Evolutionary conservation across 2,888 invertebrate species (phyloP).

Genomic region (Allacma fusca): DNA sequence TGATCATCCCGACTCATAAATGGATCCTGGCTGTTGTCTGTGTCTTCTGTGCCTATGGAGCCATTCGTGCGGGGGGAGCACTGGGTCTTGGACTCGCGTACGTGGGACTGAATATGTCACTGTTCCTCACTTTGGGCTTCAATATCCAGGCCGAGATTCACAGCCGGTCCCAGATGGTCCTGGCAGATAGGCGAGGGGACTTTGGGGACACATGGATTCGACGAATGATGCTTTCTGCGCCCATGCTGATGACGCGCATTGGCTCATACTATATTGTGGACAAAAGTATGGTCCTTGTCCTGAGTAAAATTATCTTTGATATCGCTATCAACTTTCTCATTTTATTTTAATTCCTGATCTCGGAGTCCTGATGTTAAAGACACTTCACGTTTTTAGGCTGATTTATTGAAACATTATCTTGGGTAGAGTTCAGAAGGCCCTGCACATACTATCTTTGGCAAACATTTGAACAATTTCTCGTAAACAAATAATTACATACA

Average conservation of each 20-base stretch:
- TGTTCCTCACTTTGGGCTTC: slow-evolving; percentile 3
- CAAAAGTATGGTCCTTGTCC: not conserved
- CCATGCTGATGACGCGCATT: not conserved
- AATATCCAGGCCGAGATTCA: not conserved
- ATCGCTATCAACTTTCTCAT: not conserved
- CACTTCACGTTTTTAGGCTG: too few species aligned
- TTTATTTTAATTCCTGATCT: too few species aligned
- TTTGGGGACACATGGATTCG: not conserved
- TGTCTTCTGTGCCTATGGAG: not conserved
- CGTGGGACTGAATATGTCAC: not conserved
- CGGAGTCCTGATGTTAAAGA: too few species aligned
- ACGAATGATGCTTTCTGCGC: not conserved
- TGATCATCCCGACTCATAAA: slow-evolving; percentile 1
- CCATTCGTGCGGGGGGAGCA: not conserved
- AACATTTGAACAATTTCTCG: too few species aligned
- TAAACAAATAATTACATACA: too few species aligned
- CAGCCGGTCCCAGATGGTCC: not conserved
- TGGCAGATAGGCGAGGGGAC: not conserved
- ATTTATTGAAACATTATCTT: too few species aligned
- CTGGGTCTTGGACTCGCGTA: not conserved
- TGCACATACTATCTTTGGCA: too few species aligned
- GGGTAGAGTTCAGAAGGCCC: too few species aligned
- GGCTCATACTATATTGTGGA: slow-evolving; percentile 14
- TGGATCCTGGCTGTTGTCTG: not conserved
- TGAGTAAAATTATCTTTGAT: not conserved